These are phyloP conservation scores for Pachliopta kotzebuea DNA, from an alignment of 2,888 invertebrate species.

Conservation along the genomic window DNA sequence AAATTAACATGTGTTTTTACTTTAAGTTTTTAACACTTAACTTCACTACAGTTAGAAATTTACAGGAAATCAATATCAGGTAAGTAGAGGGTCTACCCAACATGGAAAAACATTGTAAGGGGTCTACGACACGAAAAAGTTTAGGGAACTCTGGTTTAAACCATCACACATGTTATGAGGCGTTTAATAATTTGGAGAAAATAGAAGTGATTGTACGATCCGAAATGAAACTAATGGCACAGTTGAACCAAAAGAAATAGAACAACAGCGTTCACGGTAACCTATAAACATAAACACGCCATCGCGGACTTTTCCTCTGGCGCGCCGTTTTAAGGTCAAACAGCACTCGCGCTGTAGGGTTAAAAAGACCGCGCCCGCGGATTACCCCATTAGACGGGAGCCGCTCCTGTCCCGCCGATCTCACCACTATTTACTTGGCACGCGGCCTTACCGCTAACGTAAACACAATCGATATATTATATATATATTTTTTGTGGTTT, in stretches of 20 bases:
- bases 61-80: no score
- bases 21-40: no score
- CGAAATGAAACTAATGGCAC: conserved; percentile 32
- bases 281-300: conserved; percentile 58
- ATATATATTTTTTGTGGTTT: conserved; percentile 37
- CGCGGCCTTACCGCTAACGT: conserved; percentile 46
- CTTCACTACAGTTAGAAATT: no score
- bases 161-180: not conserved
- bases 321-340: conserved; percentile 65
- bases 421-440: conserved; percentile 48
- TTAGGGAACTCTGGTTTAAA: no score
- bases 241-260: conserved; percentile 38
- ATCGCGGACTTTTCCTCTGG: conserved; percentile 39
- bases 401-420: conserved; percentile 50
- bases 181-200: not conserved
- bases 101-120: no score
- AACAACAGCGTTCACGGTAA: conserved; percentile 38
- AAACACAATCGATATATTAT: conserved; percentile 68
- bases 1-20: no score
- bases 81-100: no score
- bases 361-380: conserved; percentile 66
- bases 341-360: conserved; percentile 61
- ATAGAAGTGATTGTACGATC: conserved; percentile 27
- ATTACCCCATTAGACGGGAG: conserved; percentile 56
- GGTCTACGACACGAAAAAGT: no score